Evolutionary conservation across 2,113 vertebrate species (phyloP).

Genomic region (Burhinus oedicnemus): DNA sequence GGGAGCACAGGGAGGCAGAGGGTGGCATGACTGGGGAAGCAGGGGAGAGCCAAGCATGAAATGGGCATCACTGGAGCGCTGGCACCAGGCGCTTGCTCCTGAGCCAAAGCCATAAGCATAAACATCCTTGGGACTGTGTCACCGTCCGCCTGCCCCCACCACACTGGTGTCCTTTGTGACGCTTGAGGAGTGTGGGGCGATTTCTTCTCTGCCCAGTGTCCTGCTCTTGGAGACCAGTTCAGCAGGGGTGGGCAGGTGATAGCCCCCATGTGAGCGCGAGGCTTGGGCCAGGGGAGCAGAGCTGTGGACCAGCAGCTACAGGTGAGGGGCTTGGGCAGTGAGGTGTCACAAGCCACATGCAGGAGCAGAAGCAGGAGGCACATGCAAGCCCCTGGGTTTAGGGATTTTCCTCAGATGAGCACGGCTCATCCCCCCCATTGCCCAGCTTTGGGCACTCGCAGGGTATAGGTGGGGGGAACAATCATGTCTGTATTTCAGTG

Average conservation of each 20-base stretch:
- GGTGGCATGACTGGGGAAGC: too few species aligned
- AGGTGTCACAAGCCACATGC: neutral
- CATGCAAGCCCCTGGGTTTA: neutral
- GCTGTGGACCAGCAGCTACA: neutral
- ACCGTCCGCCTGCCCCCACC: too few species aligned
- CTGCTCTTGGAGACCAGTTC: neutral
- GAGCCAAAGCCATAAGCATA: too few species aligned
- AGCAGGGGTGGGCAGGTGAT: neutral
- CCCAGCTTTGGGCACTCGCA: neutral
- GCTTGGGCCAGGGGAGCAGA: neutral
- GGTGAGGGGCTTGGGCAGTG: neutral
- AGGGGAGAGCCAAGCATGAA: too few species aligned
- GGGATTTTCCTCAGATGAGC: neutral
- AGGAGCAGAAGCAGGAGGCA: neutral
- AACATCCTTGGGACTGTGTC: too few species aligned
- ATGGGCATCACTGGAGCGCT: too few species aligned
- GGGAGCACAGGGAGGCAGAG: too few species aligned
- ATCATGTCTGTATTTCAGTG: fast-evolving
- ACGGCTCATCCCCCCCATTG: neutral
- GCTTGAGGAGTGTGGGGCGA: too few species aligned
- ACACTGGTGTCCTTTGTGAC: too few species aligned
- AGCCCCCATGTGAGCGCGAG: neutral
- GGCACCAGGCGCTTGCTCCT: too few species aligned
- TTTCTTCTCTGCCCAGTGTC: neutral
- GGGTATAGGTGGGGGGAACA: neutral